Evolutionary conservation across 2,797 vertebrate species (phyloP).

Genomic region (Spinus olivaceus): DNA sequence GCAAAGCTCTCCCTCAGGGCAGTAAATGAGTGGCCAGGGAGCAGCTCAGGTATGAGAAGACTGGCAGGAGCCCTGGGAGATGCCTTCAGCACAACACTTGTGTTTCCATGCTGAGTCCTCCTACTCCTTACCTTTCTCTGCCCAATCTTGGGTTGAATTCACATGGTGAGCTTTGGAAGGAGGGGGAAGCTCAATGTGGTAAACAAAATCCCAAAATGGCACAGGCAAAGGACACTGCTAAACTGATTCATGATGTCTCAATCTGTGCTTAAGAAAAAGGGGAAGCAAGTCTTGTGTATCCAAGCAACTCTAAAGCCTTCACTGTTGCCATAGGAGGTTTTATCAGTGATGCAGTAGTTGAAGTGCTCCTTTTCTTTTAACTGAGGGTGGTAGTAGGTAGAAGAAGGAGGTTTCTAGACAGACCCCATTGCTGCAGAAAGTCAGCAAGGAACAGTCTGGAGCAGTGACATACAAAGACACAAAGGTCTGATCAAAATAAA

Average conservation of each 20-base stretch:
- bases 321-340: slow-evolving; percentile 79
- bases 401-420: slow-evolving; percentile 15
- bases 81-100: background rate
- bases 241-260: slow-evolving; percentile 17
- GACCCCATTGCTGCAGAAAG: slow-evolving; percentile 62
- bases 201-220: background rate
- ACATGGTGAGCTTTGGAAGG: background rate
- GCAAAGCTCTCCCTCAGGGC: background rate
- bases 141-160: background rate
- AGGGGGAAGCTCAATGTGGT: background rate
- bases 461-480: background rate
- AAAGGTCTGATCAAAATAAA: background rate
- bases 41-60: background rate
- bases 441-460: background rate
- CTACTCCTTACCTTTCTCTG: background rate
- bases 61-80: background rate
- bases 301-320: slow-evolving; percentile 81
- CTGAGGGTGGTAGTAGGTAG: slow-evolving; percentile 39
- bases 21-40: too few species aligned
- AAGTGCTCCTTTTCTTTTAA: slow-evolving; percentile 74
- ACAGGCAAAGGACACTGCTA: slow-evolving; percentile 22
- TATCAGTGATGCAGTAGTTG: slow-evolving; percentile 77
- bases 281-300: slow-evolving; percentile 77
- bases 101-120: background rate
- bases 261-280: slow-evolving; percentile 53